Evolutionary conservation across 1,140 invertebrate genomes (phyloP).

Genomic region (Varroa destructor): DNA sequence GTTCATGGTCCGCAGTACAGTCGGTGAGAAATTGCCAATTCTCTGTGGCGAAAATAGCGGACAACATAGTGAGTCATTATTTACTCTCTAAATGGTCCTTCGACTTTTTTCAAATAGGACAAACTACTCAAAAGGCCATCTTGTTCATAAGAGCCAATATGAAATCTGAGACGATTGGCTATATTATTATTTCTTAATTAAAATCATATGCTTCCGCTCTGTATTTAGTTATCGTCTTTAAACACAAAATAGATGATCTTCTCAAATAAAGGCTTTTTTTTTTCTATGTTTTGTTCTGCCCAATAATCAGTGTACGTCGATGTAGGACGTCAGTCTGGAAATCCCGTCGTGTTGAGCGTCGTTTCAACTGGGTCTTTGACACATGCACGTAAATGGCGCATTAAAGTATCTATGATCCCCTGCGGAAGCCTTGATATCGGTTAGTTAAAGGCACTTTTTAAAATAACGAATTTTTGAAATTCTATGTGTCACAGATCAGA

Average conservation of each 20-base stretch:
- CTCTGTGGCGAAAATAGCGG: slow-evolving; percentile 67
- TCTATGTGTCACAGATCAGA: neutral
- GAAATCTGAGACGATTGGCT: too few relatives aligned
- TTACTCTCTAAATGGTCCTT: slow-evolving; percentile 26
- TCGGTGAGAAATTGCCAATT: slow-evolving; percentile 53
- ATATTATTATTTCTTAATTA: too few relatives aligned
- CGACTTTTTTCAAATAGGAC: neutral
- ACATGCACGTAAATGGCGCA: slow-evolving; percentile 55
- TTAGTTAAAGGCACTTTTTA: slow-evolving; percentile 18
- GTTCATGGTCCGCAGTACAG: slow-evolving; percentile 51
- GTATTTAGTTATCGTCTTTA: too few relatives aligned
- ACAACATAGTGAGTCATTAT: slow-evolving; percentile 57
- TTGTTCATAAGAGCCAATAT: too few relatives aligned
- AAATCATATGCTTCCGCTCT: too few relatives aligned
- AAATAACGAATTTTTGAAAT: neutral
- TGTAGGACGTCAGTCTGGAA: slow-evolving; percentile 52
- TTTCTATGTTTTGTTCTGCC: too few relatives aligned
- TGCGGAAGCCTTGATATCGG: slow-evolving; percentile 51
- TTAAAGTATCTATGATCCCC: slow-evolving; percentile 57
- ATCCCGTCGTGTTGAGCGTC: slow-evolving; percentile 53
- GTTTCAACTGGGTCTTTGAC: slow-evolving; percentile 49
- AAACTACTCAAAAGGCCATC: too few relatives aligned
- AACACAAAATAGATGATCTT: too few relatives aligned
- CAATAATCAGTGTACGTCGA: slow-evolving; percentile 59
- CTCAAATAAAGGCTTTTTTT: too few relatives aligned